Evolutionary conservation across 2,797 vertebrate species (phyloP), one percentile per base, ranked within the genome.

Genomic region (Chrosomus eos): DNA sequence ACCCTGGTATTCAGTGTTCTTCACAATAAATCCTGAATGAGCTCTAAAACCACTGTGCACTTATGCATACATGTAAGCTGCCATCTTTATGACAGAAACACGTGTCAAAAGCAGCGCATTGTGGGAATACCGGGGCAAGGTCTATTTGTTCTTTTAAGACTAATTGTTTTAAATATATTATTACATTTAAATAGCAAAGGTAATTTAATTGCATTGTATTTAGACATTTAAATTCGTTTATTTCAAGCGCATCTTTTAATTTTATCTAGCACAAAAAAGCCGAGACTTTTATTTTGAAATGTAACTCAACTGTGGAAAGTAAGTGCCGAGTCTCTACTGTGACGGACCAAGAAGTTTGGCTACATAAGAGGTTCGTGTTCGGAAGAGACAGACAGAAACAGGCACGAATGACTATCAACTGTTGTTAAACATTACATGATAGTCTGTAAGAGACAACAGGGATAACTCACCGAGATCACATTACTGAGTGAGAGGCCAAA

Each of bases 211-310:
- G 1, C 1, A 10, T 33, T 67, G 43, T 3, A 9, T 18, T 13
- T 16, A 66, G 10, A 48, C 40, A 1, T 82, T 45, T 51, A n/a
- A 51, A 33, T 6, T 23, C 1, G 8, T 66, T 36, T 28, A 16
- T 67, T 36, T 75, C 11, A 1, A n/a, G 1, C 3, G 14, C 7
- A 38, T 45, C 19, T 10, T 23, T 83, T 3, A 14, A 40, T 53
- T 53, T 8, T 13, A 18, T 38, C 1, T 10, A 33, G 0, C 7
- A 10, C 58, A 2, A n/a, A 31, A 14, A 9, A 53, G 23, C 1
- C 0, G 31, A 2, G 60, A 83, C 85, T 45, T 86, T 86, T 83
- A 86, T 80, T 86, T 83, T 86, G 85, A 83, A 79, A 31, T 36
- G 28, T 9, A 0, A 2, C 28, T 21, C 53, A 48, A 84, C 53